Evolutionary conservation across 2,888 invertebrate genomes (phyloP).

Genomic region (Drosophila anomelani): DNA sequence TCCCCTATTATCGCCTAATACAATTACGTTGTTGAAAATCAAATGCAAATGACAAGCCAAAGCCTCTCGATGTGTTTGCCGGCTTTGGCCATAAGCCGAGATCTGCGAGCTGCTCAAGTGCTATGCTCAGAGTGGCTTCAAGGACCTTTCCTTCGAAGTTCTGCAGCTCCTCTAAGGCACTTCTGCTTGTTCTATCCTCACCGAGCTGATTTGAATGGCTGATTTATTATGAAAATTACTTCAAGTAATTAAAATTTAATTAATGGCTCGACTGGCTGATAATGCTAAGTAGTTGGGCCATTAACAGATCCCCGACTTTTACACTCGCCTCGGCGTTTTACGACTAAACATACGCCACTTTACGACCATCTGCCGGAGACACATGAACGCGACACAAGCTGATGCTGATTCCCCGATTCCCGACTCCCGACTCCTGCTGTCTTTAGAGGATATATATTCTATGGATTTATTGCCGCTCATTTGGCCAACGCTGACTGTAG

Average conservation of each 20-base stretch:
- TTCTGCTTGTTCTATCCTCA: not conserved
- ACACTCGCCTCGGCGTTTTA: constrained; percentile 52
- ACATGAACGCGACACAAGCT: constrained; percentile 41
- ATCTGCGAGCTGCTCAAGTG: constrained; percentile 17
- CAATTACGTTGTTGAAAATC: constrained; percentile 24
- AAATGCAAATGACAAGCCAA: constrained; percentile 41
- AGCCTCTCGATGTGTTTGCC: constrained; percentile 36
- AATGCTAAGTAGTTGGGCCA: constrained; percentile 40
- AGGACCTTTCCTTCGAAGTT: constrained; percentile 1
- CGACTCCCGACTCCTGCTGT: constrained; percentile 27
- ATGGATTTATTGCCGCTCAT: constrained; percentile 52
- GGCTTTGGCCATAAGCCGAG: constrained; percentile 20
- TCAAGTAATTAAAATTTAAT: constrained; percentile 54
- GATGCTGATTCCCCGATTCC: constrained; percentile 19
- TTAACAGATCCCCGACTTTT: constrained; percentile 27
- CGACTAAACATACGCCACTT: constrained; percentile 52
- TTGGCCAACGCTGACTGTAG: constrained; percentile 42
- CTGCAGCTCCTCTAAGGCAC: not conserved
- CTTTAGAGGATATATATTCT: constrained; percentile 50
- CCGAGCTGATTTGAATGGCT: constrained; percentile 27
- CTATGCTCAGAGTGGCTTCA: constrained; percentile 2
- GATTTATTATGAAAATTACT: constrained; percentile 48
- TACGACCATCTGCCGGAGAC: constrained; percentile 31
- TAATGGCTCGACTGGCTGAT: constrained; percentile 45
- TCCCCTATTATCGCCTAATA: constrained; percentile 1